Conservation (phyloP, 2,888 invertebrate genomes). For the Netelia fuscicornis region DNA sequence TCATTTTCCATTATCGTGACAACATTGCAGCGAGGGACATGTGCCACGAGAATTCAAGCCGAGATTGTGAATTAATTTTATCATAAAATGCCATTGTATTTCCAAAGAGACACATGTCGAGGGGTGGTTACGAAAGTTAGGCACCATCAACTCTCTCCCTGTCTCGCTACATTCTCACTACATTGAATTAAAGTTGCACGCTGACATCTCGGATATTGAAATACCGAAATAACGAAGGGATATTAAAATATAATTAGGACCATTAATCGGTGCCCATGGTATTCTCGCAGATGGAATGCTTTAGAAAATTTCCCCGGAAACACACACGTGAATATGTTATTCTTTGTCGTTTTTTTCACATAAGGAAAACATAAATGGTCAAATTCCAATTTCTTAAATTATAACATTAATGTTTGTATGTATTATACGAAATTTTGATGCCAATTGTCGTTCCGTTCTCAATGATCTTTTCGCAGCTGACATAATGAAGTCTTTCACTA, state of each 20-base stretch:
- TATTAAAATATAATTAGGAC: conserved; percentile 76
- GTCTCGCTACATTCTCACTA: conserved; percentile 14
- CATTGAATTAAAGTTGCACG: conserved; percentile 28
- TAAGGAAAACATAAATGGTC: no score
- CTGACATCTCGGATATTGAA: conserved; percentile 67
- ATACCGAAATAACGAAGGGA: conserved; percentile 71
- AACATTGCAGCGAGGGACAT: neutral
- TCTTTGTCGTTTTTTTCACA: no score
- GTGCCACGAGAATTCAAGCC: neutral
- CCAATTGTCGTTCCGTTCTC: no score
- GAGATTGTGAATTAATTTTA: conserved; percentile 5
- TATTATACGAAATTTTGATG: no score
- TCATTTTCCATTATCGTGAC: neutral
- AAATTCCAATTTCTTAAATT: no score
- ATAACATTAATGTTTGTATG: no score
- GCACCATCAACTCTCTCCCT: conserved; percentile 14
- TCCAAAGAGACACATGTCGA: conserved; percentile 43
- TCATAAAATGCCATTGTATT: conserved; percentile 33
- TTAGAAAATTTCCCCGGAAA: neutral
- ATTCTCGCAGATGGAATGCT: conserved; percentile 20
- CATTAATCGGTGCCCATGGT: conserved; percentile 50
- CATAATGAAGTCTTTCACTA: no score
- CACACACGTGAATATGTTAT: no score
- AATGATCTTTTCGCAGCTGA: no score
- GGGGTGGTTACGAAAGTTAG: conserved; percentile 50